phyloP scores from a whole-genome alignment of 2,797 vertebrate species.

The Rhynchotus rufescens region DNA sequence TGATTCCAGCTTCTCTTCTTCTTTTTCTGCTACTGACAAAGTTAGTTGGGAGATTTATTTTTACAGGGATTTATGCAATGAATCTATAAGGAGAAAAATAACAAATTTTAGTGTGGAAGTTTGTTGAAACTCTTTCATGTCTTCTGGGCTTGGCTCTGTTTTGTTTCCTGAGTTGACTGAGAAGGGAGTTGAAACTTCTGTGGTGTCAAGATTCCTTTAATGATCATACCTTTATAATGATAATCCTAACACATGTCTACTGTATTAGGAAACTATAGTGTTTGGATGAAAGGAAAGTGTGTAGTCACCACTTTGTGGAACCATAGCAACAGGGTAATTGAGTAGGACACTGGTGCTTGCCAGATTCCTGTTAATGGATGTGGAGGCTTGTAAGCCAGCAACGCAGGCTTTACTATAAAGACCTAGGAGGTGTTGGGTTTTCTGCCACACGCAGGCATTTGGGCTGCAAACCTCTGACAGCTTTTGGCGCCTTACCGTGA shows the following conservation, averaged over 20 bases:
- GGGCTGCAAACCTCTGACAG: conserved; percentile 19
- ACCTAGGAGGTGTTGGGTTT: not conserved
- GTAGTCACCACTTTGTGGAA: not conserved
- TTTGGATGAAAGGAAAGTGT: conserved; percentile 13
- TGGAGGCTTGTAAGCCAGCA: conserved; percentile 1
- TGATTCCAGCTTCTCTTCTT: not conserved
- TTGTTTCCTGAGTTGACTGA: conserved; percentile 4
- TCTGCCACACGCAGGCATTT: not conserved
- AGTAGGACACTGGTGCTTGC: not conserved
- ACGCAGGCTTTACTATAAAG: not conserved
- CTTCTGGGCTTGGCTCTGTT: not conserved
- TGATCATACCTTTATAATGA: not conserved
- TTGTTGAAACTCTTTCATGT: not conserved
- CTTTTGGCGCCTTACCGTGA: not conserved
- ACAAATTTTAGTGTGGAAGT: not conserved
- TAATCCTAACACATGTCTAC: not conserved
- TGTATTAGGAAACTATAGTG: not conserved
- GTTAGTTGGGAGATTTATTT: not conserved
- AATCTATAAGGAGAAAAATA: not conserved
- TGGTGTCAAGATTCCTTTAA: not conserved
- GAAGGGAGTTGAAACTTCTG: not conserved
- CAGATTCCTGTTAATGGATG: conserved; percentile 19
- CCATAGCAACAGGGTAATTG: conserved; percentile 8
- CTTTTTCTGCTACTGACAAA: not conserved
- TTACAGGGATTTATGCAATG: not conserved